Conservation (phyloP, 2,113 vertebrate species). For the Dunckerocampus dactyliophorus region DNA sequence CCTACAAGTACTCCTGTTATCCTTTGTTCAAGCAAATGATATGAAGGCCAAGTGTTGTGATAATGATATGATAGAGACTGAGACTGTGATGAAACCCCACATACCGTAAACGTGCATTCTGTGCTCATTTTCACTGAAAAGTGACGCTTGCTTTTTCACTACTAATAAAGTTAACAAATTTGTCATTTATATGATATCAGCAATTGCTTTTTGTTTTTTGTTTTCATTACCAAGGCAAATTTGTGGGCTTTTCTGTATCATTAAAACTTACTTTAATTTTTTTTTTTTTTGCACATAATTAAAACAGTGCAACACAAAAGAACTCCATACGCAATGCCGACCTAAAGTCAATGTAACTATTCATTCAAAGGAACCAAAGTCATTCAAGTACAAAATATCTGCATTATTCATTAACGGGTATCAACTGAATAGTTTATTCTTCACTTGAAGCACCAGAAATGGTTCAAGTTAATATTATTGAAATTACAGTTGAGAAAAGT, state of each 20-base stretch:
- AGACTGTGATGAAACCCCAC: neutral
- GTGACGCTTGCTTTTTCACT: neutral
- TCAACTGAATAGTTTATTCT: neutral
- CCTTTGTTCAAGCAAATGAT: neutral
- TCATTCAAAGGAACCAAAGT: too few relatives aligned
- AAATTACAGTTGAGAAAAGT: neutral
- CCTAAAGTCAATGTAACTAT: too few relatives aligned
- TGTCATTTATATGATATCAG: neutral
- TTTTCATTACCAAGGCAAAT: neutral
- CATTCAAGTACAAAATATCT: neutral
- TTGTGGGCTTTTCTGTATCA: slow-evolving; percentile 1
- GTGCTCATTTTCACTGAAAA: neutral
- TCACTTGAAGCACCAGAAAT: neutral
- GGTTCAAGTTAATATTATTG: neutral
- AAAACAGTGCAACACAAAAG: too few relatives aligned
- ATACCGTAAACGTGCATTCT: too few relatives aligned
- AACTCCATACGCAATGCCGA: too few relatives aligned
- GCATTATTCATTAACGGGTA: neutral
- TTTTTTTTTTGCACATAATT: too few relatives aligned
- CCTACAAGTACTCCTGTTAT: neutral
- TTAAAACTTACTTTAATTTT: too few relatives aligned
- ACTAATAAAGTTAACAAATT: neutral
- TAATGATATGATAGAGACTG: slow-evolving; percentile 5
- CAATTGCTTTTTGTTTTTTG: too few relatives aligned
- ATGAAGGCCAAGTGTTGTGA: neutral